These are phyloP conservation scores for Autographa gamma DNA, from an alignment of 2,888 invertebrate genomes.

Conservation along the genomic window DNA sequence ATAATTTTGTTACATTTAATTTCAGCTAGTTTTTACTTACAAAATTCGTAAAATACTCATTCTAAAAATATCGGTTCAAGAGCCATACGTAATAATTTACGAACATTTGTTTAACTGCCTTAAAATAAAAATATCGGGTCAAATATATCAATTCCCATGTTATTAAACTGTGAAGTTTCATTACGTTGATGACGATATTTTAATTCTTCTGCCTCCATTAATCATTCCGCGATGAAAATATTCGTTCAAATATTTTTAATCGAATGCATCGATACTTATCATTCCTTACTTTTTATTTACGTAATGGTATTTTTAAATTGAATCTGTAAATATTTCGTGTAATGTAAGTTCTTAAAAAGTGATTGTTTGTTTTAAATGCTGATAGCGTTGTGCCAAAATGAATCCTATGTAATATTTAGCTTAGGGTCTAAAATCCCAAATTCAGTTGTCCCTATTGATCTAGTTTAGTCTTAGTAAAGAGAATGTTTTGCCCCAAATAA, in stretches of 20 bases:
- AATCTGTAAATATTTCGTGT: too few relatives aligned
- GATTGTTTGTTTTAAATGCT: conserved; percentile 23
- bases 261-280: not conserved
- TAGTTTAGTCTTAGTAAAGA: conserved; percentile 22
- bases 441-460: conserved; percentile 27
- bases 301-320: not conserved
- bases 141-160: conserved; percentile 4
- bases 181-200: conserved; percentile 44
- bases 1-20: too few relatives aligned
- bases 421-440: conserved; percentile 5
- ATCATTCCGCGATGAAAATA: conserved; percentile 23
- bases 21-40: too few relatives aligned
- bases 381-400: conserved; percentile 22
- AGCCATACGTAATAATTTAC: too few relatives aligned
- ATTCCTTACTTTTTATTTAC: not conserved
- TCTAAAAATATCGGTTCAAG: too few relatives aligned
- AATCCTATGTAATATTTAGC: conserved; percentile 31
- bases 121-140: not conserved
- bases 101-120: not conserved
- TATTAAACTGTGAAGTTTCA: conserved; percentile 25
- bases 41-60: too few relatives aligned
- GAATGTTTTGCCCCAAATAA: conserved; percentile 20
- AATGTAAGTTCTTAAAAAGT: conserved; percentile 12
- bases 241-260: conserved; percentile 9
- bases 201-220: conserved; percentile 35